Evolutionary conservation across 2,888 invertebrate genomes (phyloP), one percentile per base, ranked within the genome.

Genomic region (Bhutanitis thaidina): DNA sequence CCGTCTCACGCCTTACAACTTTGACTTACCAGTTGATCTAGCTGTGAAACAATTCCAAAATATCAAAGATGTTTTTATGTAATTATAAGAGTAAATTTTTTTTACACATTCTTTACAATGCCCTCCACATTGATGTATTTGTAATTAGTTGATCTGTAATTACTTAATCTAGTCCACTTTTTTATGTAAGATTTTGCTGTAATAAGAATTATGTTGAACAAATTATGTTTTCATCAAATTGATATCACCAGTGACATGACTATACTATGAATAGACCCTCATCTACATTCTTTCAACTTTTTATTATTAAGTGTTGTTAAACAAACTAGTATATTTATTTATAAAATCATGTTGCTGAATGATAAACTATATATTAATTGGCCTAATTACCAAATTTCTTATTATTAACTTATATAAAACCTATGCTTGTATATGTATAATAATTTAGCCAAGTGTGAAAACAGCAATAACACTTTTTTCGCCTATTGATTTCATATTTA

Each of bases 21-120:
- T 98, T 83, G 95, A 97, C 74, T 91, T 99, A 69, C 98, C 99
- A 0, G 96, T 98, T 12, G 98, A 99, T 84, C 90, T 99, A 67
- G 99, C 99, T 35, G 94, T 99, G 36, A 93, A 97, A 71, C 98
- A 98, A 71, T 97, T 99, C 77, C 96, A 97, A 76, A 98, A 98
- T 90, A 98, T 99, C 79, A 98, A 96, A 91, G 98, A 98, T 90
- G 97, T 97, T 60, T 97, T 97, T 82, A 92, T 92, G 90, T 96
- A 93, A 61, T 43, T 43, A 13, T 55, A 60, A 60, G 57, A 53
- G 53, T 57, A 58, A 40, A 49, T 43, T 36, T 55, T 58, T 56
- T 58, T 35, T 59, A 61, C 57, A 58, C 60, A 57, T 55, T 59
- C 56, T 52, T 39, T 52, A 53, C 43, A 53, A 61, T 54, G 62